phyloP scores from a whole-genome alignment of 2,797 vertebrate genomes.

The Manis crassicaudata region DNA sequence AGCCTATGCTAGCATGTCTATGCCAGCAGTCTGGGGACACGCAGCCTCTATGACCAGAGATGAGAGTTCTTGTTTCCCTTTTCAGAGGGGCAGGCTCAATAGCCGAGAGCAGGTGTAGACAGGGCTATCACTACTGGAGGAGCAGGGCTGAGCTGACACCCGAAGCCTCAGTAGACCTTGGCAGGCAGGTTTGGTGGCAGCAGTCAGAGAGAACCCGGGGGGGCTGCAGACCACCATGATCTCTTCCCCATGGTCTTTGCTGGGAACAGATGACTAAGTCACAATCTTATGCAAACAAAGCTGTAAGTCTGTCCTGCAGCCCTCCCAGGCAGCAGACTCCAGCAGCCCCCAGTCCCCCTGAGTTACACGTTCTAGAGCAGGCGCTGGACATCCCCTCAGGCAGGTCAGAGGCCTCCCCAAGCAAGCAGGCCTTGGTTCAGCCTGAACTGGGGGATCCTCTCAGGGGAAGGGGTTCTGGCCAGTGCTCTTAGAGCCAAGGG shows the following conservation, averaged over 20 bases:
- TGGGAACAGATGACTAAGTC: background rate
- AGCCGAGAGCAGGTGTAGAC: background rate
- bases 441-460: background rate
- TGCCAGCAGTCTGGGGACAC: background rate
- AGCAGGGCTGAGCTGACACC: background rate
- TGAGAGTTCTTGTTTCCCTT: background rate
- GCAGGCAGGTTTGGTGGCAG: background rate
- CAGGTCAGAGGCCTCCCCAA: background rate
- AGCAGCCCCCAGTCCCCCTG: background rate
- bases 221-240: background rate
- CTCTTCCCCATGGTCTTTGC: background rate
- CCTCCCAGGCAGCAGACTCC: background rate
- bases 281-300: background rate
- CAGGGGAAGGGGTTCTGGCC: background rate
- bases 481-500: background rate
- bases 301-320: background rate
- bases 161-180: background rate
- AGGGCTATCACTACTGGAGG: background rate
- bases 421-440: background rate
- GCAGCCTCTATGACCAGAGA: background rate
- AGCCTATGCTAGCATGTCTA: background rate
- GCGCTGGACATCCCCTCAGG: background rate
- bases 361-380: background rate
- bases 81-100: background rate
- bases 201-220: background rate